These are phyloP conservation scores for Pangasius djambal DNA, from an alignment of 2,797 vertebrate genomes.

Conservation along the genomic window DNA sequence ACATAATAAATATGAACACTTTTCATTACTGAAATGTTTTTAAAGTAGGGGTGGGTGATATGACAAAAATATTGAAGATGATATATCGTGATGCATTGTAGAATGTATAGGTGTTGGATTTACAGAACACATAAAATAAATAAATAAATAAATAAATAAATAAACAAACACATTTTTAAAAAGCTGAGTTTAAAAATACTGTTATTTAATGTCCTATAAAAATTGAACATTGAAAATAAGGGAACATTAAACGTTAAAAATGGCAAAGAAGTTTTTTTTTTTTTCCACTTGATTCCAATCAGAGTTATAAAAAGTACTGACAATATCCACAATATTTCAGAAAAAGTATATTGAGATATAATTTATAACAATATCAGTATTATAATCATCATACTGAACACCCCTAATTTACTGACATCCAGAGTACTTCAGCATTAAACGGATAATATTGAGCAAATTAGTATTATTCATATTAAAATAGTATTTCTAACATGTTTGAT, in stretches of 20 bases:
- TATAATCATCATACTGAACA: neutral
- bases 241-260: no score
- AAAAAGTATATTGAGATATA: no score
- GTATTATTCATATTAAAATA: neutral
- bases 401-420: neutral
- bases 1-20: neutral
- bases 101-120: neutral
- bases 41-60: neutral
- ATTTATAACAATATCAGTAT: neutral
- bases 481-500: neutral
- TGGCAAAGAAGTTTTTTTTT: no score
- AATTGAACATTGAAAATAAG: neutral
- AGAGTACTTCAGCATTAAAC: neutral
- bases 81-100: neutral
- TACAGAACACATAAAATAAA: neutral
- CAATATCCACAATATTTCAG: neutral
- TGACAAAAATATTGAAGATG: neutral
- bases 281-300: neutral
- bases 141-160: neutral
- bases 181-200: neutral
- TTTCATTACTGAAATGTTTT: neutral
- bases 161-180: no score
- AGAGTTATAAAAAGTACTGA: neutral
- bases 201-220: neutral
- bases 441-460: neutral